Evolutionary conservation across 2,113 vertebrate species (phyloP).

Genomic region (Callipepla squamata): DNA sequence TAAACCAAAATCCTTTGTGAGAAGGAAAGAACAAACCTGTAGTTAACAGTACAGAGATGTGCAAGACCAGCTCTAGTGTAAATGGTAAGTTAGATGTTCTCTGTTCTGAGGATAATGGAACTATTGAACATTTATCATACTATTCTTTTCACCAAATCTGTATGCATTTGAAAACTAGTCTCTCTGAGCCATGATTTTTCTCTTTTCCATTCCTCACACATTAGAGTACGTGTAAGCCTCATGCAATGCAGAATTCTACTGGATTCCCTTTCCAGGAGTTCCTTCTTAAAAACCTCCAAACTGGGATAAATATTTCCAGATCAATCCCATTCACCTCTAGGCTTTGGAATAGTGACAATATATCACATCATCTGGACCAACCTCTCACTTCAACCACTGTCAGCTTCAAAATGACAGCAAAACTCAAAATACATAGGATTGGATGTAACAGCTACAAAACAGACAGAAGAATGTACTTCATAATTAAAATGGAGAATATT

Average conservation of each 20-base stretch:
- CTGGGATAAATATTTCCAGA: neutral
- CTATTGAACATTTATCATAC: neutral
- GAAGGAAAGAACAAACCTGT: neutral
- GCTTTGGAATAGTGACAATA: neutral
- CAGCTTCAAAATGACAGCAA: neutral
- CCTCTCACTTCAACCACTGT: neutral
- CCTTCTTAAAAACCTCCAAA: neutral
- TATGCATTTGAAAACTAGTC: neutral
- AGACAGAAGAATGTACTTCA: neutral
- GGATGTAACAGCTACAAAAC: neutral
- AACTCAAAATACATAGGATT: neutral
- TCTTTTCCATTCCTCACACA: neutral
- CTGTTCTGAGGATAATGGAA: neutral
- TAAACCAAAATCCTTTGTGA: neutral
- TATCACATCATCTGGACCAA: neutral
- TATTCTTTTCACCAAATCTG: neutral
- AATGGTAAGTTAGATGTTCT: neutral
- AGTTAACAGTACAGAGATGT: neutral
- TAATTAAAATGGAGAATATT: neutral
- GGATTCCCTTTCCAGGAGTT: neutral
- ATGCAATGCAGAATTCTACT: fast-evolving
- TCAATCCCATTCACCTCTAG: neutral
- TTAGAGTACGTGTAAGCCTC: neutral
- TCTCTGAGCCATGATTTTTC: neutral
- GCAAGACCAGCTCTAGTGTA: neutral